Conservation (phyloP, 2,797 vertebrate species). For the Petrocephalus schoutedeni region DNA sequence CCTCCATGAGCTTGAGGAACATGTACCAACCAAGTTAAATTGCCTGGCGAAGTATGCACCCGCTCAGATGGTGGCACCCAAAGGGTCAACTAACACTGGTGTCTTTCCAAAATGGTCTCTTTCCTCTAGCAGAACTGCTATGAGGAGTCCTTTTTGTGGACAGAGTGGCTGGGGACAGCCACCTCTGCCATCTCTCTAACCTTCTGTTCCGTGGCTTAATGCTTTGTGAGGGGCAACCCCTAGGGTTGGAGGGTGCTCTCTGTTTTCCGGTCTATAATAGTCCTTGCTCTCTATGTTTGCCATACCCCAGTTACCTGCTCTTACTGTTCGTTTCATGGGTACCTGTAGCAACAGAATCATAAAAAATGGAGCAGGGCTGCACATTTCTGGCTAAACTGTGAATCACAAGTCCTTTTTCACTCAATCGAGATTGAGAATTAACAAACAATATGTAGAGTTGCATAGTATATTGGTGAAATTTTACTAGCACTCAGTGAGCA, state of each 20-base stretch:
- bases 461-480: neutral
- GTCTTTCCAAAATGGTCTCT: neutral
- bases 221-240: neutral
- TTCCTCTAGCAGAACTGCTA: neutral
- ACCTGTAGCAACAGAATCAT: neutral
- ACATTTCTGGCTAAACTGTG: neutral
- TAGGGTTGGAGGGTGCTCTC: neutral
- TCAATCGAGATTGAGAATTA: neutral
- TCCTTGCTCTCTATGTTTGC: neutral
- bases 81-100: neutral
- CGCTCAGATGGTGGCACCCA: neutral
- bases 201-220: neutral
- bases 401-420: too few species aligned
- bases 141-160: neutral
- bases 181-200: neutral
- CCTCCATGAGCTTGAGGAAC: neutral
- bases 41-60: neutral
- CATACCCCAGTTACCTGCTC: neutral
- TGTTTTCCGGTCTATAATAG: neutral
- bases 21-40: neutral
- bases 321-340: neutral
- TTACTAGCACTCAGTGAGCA: neutral
- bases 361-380: neutral
- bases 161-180: neutral
- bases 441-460: neutral